Evolutionary conservation across 2,888 invertebrate species (phyloP), one percentile per base, ranked within the genome.

Genomic region (Himalopsyche kuldschensis): DNA sequence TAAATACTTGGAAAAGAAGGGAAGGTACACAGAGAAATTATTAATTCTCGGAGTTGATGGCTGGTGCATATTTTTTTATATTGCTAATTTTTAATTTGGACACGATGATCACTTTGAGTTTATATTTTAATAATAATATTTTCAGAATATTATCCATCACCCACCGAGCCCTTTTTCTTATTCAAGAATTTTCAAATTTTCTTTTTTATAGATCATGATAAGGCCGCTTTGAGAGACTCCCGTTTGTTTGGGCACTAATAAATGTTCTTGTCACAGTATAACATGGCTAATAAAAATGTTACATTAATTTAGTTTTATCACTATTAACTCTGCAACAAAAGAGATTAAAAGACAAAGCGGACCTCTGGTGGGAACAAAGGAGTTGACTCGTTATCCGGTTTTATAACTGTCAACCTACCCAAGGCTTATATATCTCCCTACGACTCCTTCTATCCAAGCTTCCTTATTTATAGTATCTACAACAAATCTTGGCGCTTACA

Each of bases 281-380:
- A 55, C 55, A 55, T 20, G 55, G 55, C 55, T 55, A 55, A 55
- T 55, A 55, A 55, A 55, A 55, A 55, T 55, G 55, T 24, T n/a
- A 35, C 84, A 78, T 84, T 84, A 84, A 84, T 84, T 79, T 78
- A 78, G 75, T 84, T 84, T 84, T 80, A 84, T 84, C 84, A 79
- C 79, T 82, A 82, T 82, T 82, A 79, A 82, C 76, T 80, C 80
- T 32, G 78, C 48, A 63, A 80, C 83, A 80, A 32, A 55, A 63
- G 76, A 69, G 27, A 76, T 80, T 83, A 76, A 83, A 83, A 78
- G 55, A 77, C 78, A 83, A 80, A 80, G 80, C 78, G 35, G 75
- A 76, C 83, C 80, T 83, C 80, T 80, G 80, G 78, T 69, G 80
- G 41, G 48, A 80, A 83, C 83, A 83, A 80, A 78, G 83, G 83